Base-by-base conservation (phyloP, 2,888 invertebrate species). In the Alcis repandata region DNA sequence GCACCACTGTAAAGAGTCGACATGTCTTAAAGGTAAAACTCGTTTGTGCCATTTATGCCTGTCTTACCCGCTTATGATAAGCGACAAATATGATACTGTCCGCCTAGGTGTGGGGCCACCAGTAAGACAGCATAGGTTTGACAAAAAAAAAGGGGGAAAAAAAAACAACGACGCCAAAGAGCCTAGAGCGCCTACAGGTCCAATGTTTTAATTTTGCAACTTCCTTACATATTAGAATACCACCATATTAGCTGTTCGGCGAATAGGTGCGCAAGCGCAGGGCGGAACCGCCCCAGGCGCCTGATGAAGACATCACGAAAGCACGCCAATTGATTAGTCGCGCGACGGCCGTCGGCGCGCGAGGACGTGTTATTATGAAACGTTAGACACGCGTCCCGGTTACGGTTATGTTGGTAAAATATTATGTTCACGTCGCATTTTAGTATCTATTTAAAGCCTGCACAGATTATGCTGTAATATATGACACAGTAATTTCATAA, bases 271-370 rank as follows among this genome's bases (percentile, higher is more conserved):
- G 80, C 83, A 78, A 76, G 86, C 84, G 87, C 85, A 87, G 88
- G 92, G 92, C 92, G 91, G 90, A 87, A 83, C 90, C 88, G 91
- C 92, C 84, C 80, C 86, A 74, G 89, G 92, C 92, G 82, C 76
- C 90, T 90, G 91, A 93, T 93, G 92, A 92, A 92, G 92, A 91
- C 92, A 93, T 93, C 92, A 92, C 86, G 88, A 84, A 83, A 72
- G 86, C 87, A 82, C 85, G 84, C 84, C 91, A 91, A 93, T 93
- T 92, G 92, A 92, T 92, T 92, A 92, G 92, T 88, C 86, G 89
- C 92, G 92, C 89, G 89, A 90, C 92, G 88, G 83, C 79, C 86
- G 82, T 72, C 79, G 83, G 80, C 75, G 75, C 71, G 78, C 76
- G 78, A 84, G 81, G 87, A 87, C 87, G 85, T 91, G 84, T 91